These are phyloP conservation scores for Esox niger DNA, from an alignment of 2,113 vertebrate genomes.

Conservation along the genomic window DNA sequence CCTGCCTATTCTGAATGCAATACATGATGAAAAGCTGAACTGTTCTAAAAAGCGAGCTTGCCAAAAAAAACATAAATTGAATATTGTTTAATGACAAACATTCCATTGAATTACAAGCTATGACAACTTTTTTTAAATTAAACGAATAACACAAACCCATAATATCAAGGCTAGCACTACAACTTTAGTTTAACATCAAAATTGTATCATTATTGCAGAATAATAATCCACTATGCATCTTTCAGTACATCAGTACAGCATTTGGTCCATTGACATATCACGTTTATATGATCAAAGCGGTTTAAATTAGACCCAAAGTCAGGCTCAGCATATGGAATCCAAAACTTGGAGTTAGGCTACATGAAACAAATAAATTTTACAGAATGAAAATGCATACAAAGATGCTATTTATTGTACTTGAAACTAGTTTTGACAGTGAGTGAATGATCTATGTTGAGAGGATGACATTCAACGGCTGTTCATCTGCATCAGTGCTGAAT, in stretches of 20 bases:
- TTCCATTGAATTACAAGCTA: conserved; percentile 54
- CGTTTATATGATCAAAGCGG: conserved; percentile 28
- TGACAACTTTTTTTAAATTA: conserved; percentile 35
- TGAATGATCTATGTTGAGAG: conserved; percentile 42
- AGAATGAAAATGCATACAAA: conserved; percentile 21
- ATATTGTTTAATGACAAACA: conserved; percentile 46
- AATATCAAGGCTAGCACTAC: conserved; percentile 48
- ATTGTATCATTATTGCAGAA: conserved; percentile 67
- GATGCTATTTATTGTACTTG: conserved; percentile 28
- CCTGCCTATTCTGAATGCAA: conserved; percentile 31
- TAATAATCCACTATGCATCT: conserved; percentile 44
- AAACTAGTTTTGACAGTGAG: conserved; percentile 29
- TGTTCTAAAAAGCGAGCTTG: conserved; percentile 18
- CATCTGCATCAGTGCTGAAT: conserved; percentile 40
- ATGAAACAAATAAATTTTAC: conserved; percentile 14
- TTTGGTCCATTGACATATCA: conserved; percentile 50
- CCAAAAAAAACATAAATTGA: conserved; percentile 5
- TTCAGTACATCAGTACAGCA: conserved; percentile 48
- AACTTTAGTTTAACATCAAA: conserved; percentile 51
- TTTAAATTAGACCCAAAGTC: conserved; percentile 25
- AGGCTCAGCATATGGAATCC: conserved; percentile 17
- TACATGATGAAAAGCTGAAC: conserved; percentile 10
- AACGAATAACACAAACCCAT: conserved; percentile 46
- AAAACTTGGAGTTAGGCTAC: neutral
- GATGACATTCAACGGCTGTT: conserved; percentile 69